These are phyloP conservation scores for Rhyacophila brunnea DNA, from an alignment of 1,140 invertebrate genomes.

Conservation along the genomic window DNA sequence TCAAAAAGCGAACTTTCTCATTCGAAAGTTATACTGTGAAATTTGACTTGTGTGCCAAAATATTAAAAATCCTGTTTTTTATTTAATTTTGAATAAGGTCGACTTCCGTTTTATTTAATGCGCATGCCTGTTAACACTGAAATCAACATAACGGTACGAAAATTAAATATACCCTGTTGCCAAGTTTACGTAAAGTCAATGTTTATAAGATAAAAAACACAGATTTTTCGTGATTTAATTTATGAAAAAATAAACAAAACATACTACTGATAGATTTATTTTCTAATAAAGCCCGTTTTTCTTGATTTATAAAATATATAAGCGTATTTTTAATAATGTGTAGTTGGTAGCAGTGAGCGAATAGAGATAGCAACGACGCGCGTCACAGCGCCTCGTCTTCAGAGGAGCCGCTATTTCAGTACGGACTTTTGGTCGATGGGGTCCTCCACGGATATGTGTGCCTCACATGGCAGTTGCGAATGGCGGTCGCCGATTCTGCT, in stretches of 20 bases:
- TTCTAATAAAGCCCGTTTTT: too few relatives aligned
- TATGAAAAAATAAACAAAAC: neutral
- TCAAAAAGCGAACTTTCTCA: too few relatives aligned
- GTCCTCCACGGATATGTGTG: constrained; percentile 28
- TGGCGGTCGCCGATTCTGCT: constrained; percentile 23
- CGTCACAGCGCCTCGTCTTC: constrained; percentile 19
- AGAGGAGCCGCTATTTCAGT: constrained; percentile 25
- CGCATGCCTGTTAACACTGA: neutral
- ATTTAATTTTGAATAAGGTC: neutral
- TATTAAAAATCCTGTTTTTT: neutral
- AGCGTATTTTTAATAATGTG: neutral
- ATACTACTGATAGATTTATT: too few relatives aligned
- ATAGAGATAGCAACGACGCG: constrained; percentile 21
- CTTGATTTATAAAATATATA: too few relatives aligned
- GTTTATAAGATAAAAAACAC: neutral
- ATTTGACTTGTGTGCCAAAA: too few relatives aligned
- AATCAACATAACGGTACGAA: neutral
- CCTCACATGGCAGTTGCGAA: constrained; percentile 26
- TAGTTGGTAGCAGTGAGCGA: constrained; percentile 13
- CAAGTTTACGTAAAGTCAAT: neutral
- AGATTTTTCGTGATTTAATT: neutral
- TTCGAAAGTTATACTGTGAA: too few relatives aligned
- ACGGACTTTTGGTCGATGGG: constrained; percentile 31
- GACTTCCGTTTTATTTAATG: neutral
- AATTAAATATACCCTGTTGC: neutral